Evolutionary conservation across 2,797 vertebrate species (phyloP).

Genomic region (Myotis pilosus): DNA sequence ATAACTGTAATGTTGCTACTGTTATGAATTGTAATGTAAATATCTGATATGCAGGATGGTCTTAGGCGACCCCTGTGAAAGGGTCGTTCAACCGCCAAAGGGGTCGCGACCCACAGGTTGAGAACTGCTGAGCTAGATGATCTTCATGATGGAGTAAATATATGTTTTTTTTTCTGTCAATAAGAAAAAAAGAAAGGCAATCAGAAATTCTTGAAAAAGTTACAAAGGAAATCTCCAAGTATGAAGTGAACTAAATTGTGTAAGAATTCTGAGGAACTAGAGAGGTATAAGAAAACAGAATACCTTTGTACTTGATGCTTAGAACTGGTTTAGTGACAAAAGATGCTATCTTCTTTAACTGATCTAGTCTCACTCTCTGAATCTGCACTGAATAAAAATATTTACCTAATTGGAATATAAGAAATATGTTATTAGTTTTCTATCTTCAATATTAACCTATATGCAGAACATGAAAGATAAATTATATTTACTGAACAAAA

Average conservation of each 20-base stretch:
- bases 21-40: too few species aligned
- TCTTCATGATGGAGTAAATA: not conserved
- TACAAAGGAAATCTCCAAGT: not conserved
- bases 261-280: not conserved
- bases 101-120: too few species aligned
- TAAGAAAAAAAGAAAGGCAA: constrained; percentile 37
- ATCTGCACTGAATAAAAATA: not conserved
- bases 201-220: constrained; percentile 26
- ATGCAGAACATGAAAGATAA: not conserved
- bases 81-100: too few species aligned
- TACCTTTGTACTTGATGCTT: not conserved
- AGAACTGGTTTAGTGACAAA: not conserved
- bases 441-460: not conserved
- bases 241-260: not conserved
- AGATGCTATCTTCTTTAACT: not conserved
- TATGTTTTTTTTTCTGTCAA: not conserved
- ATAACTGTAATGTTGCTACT: too few species aligned
- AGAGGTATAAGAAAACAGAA: not conserved
- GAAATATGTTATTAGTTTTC: constrained; percentile 16
- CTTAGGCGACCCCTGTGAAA: too few species aligned
- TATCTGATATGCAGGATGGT: too few species aligned
- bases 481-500: constrained; percentile 20
- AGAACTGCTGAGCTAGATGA: not conserved
- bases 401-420: not conserved
- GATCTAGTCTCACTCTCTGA: not conserved